These are phyloP conservation scores for Zaprionus nigranus DNA, from an alignment of 1,140 invertebrate species.

Conservation along the genomic window DNA sequence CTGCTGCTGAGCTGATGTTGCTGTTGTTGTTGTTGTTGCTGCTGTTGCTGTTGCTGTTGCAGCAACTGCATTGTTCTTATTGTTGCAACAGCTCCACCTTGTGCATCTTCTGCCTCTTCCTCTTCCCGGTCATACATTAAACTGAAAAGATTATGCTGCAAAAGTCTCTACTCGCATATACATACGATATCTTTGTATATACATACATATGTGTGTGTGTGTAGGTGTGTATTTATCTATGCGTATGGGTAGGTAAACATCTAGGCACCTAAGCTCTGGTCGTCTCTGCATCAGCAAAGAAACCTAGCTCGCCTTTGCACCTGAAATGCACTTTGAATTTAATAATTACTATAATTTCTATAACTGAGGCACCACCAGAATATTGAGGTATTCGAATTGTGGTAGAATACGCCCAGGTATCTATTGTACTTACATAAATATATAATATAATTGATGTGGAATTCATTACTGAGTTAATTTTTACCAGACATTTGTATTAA, in stretches of 20 bases:
- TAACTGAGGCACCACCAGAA: not conserved
- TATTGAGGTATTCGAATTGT: not conserved
- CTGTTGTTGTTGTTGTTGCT: conserved; percentile 42
- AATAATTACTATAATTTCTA: not conserved
- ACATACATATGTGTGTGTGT: not conserved
- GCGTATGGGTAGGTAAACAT: not conserved
- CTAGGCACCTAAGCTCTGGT: not conserved
- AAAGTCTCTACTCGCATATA: conserved; percentile 1
- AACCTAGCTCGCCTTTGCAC: not conserved
- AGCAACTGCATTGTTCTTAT: conserved; percentile 58
- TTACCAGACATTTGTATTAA: too few species aligned
- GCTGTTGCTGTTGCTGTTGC: conserved; percentile 9
- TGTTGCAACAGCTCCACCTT: conserved; percentile 38
- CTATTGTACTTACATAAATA: not conserved
- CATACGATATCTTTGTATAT: conserved; percentile 1
- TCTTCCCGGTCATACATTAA: conserved; percentile 46
- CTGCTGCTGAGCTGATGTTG: conserved; percentile 38
- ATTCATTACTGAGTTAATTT: too few species aligned
- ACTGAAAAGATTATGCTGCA: conserved; percentile 47
- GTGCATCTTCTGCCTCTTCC: conserved; percentile 27
- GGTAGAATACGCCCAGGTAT: not conserved
- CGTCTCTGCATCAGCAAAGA: not conserved
- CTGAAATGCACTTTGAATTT: not conserved
- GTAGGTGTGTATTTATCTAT: not conserved
- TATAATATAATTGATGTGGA: too few species aligned